Evolutionary conservation across 2,888 invertebrate genomes (phyloP).

Genomic region (Xylocampa areola): DNA sequence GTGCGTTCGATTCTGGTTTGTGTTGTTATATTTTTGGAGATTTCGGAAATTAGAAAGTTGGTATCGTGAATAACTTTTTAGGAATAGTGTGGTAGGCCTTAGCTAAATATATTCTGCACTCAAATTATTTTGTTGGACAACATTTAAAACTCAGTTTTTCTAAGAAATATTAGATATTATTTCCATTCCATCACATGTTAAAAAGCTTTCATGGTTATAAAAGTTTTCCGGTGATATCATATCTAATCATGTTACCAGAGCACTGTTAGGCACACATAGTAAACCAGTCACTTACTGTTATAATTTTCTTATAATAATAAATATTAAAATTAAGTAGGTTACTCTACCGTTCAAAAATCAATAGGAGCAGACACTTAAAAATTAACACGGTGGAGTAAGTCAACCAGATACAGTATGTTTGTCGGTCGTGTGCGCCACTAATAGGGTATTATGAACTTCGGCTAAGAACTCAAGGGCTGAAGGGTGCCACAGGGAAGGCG

Average conservation of each 20-base stretch:
- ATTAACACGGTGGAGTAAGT: conserved; percentile 61
- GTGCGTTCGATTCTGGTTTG: conserved; percentile 20
- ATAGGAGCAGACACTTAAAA: conserved; percentile 48
- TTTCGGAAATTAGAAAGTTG: conserved; percentile 19
- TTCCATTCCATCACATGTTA: too few species aligned
- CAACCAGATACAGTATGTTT: conserved; percentile 73
- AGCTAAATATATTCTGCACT: too few species aligned
- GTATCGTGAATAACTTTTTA: neutral
- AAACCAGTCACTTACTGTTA: too few species aligned
- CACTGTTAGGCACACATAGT: too few species aligned
- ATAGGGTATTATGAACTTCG: conserved; percentile 89
- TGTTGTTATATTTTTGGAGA: conserved; percentile 40
- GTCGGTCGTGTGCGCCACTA: conserved; percentile 79
- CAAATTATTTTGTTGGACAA: too few species aligned
- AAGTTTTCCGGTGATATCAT: too few species aligned
- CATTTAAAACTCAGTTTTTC: too few species aligned
- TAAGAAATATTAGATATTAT: too few species aligned
- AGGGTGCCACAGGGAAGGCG: conserved; percentile 66
- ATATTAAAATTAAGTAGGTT: neutral
- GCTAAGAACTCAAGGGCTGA: conserved; percentile 77
- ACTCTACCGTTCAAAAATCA: conserved; percentile 25
- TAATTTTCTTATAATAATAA: neutral
- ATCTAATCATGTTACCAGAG: too few species aligned
- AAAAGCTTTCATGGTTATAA: too few species aligned
- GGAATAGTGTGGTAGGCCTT: too few species aligned